Conservation (phyloP, 2,888 invertebrate genomes). For the Agrochola litura region DNA sequence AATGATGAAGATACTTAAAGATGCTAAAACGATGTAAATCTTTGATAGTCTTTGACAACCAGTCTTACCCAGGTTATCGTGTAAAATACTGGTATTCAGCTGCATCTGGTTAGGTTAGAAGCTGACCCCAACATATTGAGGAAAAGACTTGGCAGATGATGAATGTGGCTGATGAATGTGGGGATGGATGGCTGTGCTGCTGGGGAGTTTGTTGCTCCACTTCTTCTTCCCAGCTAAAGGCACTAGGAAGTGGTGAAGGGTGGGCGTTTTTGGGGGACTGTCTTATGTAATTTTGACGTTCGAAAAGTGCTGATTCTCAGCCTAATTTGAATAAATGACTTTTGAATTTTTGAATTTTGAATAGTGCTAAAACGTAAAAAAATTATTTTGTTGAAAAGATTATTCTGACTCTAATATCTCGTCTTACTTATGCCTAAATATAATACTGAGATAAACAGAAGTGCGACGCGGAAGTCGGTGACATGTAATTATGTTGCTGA, state of each 20-base stretch:
- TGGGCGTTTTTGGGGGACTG: too few relatives aligned
- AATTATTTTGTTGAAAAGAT: neutral
- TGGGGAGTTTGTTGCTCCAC: too few relatives aligned
- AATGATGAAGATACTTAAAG: neutral
- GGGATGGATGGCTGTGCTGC: too few relatives aligned
- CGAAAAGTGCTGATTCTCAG: too few relatives aligned
- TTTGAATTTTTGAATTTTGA: too few relatives aligned
- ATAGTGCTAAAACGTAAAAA: neutral
- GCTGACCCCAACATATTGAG: neutral
- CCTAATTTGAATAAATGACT: too few relatives aligned
- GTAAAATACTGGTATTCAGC: too few relatives aligned
- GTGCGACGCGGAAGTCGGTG: constrained; percentile 26
- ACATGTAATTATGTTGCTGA: constrained; percentile 37
- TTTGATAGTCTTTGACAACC: neutral
- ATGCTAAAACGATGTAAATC: neutral
- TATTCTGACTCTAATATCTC: neutral
- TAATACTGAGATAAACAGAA: constrained; percentile 20
- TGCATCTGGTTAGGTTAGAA: neutral
- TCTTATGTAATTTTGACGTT: too few relatives aligned
- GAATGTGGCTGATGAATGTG: too few relatives aligned
- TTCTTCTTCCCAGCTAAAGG: too few relatives aligned
- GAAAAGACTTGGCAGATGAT: neutral
- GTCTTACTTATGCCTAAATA: constrained; percentile 12
- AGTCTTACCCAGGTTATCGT: too few relatives aligned
- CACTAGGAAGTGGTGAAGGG: too few relatives aligned